Evolutionary conservation across 2,888 invertebrate species (phyloP), one percentile per base, ranked within the genome.

Genomic region (Calameuta pallipes): DNA sequence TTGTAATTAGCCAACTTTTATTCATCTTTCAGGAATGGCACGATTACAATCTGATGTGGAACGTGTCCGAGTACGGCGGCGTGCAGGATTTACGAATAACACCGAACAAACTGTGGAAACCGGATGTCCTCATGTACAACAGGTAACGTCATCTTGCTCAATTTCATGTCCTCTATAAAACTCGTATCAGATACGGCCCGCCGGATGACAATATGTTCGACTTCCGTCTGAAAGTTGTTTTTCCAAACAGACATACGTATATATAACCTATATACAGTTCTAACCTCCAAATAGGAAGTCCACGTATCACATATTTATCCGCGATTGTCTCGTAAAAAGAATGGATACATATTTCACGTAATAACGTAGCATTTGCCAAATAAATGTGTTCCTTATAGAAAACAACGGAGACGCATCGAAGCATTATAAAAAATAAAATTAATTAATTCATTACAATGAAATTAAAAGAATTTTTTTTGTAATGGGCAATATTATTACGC

Each of bases 111-210:
- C 94, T 99, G 83, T 99, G 99, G 99, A 98, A 97, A 92, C 99
- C 99, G 83, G 99, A 99, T 93, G 97, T 99, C 89, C 96, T 99
- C 85, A 98, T 99, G 97, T 99, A 99, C 93, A 99, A 99, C 95
- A 99, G 99, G 98, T 98, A 94, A 94, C 88, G 79, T 83, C 80
- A 83, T 84, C 85, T 84, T 77, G 71, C 30, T 31, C 34, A 13
- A 31, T 75, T 75, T 75, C 56, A 23, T 23, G 56, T 56, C 6
- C 56, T 56, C 56, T 15, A 15, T 23, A 56, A 56, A 56, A 56
- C 23, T 56, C 2, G 56, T 56, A 56, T 56, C 56, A 23, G 23
- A 56, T 56, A 56, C 56, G 23, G 23, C 9, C 15, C 23, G 23
- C 23, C 23, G 56, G 56, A 56, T 56, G 56, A 56, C 56, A 56